Conservation (phyloP, 2,888 invertebrate species). For the Schrankia costaestrigalis region DNA sequence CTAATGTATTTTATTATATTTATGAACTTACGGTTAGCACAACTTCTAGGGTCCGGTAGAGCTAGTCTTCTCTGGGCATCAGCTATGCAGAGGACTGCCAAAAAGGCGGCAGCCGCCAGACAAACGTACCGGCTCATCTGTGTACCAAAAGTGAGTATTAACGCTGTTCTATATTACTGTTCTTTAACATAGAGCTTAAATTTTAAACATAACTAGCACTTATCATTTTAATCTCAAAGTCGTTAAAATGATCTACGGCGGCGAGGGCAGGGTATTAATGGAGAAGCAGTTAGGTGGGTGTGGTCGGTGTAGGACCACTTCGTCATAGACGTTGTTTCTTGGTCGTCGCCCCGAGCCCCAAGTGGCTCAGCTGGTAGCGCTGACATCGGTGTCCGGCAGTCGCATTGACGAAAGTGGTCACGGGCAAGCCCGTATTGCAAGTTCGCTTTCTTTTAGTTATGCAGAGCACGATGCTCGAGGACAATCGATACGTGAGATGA, state of each 20-base stretch:
- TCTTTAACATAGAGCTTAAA: no score
- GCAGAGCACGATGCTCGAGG: conserved; percentile 70
- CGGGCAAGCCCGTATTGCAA: conserved; percentile 59
- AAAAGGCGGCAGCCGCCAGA: conserved; percentile 59
- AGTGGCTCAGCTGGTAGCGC: conserved; percentile 19
- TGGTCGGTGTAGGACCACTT: conserved; percentile 6
- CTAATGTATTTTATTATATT: neutral
- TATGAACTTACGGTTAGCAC: conserved; percentile 89
- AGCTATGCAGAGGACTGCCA: conserved; percentile 84
- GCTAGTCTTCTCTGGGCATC: conserved; percentile 92
- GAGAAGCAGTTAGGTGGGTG: conserved; percentile 10
- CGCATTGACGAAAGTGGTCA: conserved; percentile 61
- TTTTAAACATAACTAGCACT: no score
- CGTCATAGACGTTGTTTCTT: conserved; percentile 5
- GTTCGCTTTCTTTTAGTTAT: conserved; percentile 78
- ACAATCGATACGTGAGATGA: conserved; percentile 80
- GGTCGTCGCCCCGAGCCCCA: conserved; percentile 5
- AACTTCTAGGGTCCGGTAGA: conserved; percentile 93
- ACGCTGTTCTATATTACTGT: neutral
- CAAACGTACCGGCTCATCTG: conserved; percentile 72
- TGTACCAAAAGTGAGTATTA: conserved; percentile 20
- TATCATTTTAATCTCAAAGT: no score
- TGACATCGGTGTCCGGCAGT: conserved; percentile 14
- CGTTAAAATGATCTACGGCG: no score
- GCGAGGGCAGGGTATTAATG: no score